phyloP scores from a whole-genome alignment of 2,797 vertebrate genomes.

The Falco rusticolus region DNA sequence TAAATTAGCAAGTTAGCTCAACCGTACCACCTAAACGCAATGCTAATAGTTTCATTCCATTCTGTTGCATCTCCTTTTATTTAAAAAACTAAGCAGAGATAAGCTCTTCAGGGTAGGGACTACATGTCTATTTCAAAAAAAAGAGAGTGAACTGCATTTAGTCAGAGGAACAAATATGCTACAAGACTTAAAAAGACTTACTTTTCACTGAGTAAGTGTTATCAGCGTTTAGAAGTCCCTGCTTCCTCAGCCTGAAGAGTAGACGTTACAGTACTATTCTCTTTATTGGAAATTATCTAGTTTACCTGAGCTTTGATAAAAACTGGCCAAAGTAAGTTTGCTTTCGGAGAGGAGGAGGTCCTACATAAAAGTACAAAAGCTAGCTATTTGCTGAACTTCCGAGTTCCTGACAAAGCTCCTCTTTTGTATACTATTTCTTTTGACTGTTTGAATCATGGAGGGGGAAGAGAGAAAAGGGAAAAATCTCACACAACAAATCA shows the following conservation, averaged over 20 bases:
- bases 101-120: neutral
- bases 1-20: conserved; percentile 19
- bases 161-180: neutral
- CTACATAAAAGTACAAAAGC: neutral
- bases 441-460: neutral
- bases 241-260: neutral
- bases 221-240: neutral
- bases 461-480: neutral
- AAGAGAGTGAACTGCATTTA: neutral
- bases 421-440: neutral
- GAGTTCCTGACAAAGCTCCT: neutral
- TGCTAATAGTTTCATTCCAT: neutral
- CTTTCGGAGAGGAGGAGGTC: neutral
- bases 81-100: neutral
- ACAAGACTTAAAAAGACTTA: neutral
- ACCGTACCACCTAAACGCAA: conserved; percentile 1
- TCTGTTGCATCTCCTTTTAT: neutral
- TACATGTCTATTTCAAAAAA: neutral
- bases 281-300: neutral
- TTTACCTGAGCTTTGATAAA: neutral
- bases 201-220: neutral
- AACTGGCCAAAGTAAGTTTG: neutral
- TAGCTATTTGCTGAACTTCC: neutral
- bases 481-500: neutral
- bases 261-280: neutral